Evolutionary conservation across 2,888 invertebrate species (phyloP), one percentile per base, ranked within the genome.

Genomic region (Ashinkailepas kermadecensis): DNA sequence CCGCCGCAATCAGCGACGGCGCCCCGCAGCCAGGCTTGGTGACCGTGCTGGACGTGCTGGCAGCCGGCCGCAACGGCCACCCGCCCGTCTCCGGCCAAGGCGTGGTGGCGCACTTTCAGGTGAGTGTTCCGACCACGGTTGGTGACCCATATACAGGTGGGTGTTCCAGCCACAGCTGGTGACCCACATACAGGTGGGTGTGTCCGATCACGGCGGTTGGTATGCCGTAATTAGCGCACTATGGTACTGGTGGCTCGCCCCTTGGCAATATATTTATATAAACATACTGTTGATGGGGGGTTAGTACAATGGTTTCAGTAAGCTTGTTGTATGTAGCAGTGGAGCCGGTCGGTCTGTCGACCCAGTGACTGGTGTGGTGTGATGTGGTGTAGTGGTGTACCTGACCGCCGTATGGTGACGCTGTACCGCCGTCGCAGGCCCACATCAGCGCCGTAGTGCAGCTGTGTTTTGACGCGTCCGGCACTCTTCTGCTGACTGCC

Each of bases 391-490:
- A 21, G 62, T 8, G 21, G 62, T 13, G 62, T 8, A 64, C 15
- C 18, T 64, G 62, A 64, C 18, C 0, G 62, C 18, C 18, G 13
- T 15, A 3, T 21, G 15, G 18, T 64, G 18, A 18, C 62, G 62
- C 21, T 39, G 39, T 39, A 59, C 59, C 59, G 1, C 59, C 59
- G 59, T 7, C 59, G 59, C 74, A 74, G 74, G 74, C 74, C 21
- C 88, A 89, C 82, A 81, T 80, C n/a, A 70, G 81, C 56, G 94
- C 97, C 6, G 92, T 97, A 81, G 94, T 96, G 74, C 93, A 94
- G 59, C 90, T 98, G 89, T 91, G 93, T 86, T 97, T 97, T 87
- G 97, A 98, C 88, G 92, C 93, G 79, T 95, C 95, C 81, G 98
- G 97, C 79, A 92, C 94, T 89, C 88, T 98, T 83, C 89, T 98